A percentile compares a stretch with the other conserved stretches of the same genome.
Evolutionary conservation across 2,888 invertebrate genomes (phyloP).

Genomic region (Colostygia pectinataria): DNA sequence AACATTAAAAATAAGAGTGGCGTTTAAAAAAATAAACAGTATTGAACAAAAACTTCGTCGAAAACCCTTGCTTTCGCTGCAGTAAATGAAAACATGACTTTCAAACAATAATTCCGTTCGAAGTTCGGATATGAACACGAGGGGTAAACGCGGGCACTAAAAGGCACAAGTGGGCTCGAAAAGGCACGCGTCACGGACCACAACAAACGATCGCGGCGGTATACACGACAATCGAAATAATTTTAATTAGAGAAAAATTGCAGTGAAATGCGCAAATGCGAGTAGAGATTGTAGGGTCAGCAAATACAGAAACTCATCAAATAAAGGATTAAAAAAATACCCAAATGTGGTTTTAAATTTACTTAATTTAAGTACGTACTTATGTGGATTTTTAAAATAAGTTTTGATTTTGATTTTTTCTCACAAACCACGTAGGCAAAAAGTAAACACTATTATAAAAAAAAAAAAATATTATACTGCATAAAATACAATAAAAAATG

Average conservation of each 20-base stretch:
- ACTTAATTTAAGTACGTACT: no score
- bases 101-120: constrained; percentile 59
- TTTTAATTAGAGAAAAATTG: constrained; percentile 83
- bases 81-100: constrained; percentile 55
- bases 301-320: constrained; percentile 2
- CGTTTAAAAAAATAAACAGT: constrained; percentile 11
- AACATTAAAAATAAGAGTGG: constrained; percentile 6
- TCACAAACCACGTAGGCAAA: no score
- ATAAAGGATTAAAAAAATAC: background rate
- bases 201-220: constrained; percentile 73
- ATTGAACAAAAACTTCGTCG: constrained; percentile 33
- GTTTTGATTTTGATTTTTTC: no score
- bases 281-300: constrained; percentile 14
- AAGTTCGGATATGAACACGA: constrained; percentile 56
- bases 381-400: no score
- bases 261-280: constrained; percentile 64
- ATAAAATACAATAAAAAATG: no score
- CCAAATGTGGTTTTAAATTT: background rate
- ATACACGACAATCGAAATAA: constrained; percentile 78
- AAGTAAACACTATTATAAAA: no score
- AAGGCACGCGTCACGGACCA: constrained; percentile 76
- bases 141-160: constrained; percentile 79
- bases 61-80: constrained; percentile 44
- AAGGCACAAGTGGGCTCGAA: constrained; percentile 75
- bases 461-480: no score